phyloP scores from a whole-genome alignment of 2,888 invertebrate genomes.

The Rhingia campestris region DNA sequence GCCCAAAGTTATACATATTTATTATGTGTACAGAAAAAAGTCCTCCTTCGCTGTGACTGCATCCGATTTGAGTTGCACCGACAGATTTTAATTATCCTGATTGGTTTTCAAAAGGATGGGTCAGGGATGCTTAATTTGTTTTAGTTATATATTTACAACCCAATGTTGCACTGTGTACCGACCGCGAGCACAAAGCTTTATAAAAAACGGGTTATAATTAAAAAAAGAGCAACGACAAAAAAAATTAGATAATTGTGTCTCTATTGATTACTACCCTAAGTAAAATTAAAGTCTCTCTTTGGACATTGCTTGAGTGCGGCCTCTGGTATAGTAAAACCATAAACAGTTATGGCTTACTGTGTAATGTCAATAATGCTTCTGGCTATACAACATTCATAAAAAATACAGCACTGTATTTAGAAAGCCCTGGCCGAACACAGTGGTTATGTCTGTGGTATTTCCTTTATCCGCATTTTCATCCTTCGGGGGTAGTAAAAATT shows the following conservation, averaged over 20 bases:
- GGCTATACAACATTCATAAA: not conserved
- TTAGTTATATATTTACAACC: not conserved
- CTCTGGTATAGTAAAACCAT: conserved; percentile 16
- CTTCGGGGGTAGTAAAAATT: conserved; percentile 16
- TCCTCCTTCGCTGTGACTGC: not conserved
- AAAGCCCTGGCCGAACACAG: not conserved
- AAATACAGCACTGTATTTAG: conserved; percentile 4
- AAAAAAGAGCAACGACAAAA: conserved; percentile 1
- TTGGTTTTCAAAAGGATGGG: not conserved
- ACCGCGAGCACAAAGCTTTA: not conserved
- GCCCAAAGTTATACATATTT: no score
- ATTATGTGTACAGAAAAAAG: not conserved
- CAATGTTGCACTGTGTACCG: not conserved
- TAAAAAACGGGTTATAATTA: conserved; percentile 23
- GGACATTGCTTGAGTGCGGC: not conserved
- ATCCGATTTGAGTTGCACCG: conserved; percentile 15
- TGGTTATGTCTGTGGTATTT: conserved; percentile 12
- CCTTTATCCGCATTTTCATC: conserved; percentile 25
- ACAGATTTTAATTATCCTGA: conserved; percentile 46
- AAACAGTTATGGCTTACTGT: conserved; percentile 40
- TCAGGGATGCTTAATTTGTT: no score
- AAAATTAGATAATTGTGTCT: not conserved
- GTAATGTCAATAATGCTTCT: conserved; percentile 38
- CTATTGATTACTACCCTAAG: not conserved
- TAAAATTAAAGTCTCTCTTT: not conserved